phyloP scores from a whole-genome alignment of 2,888 invertebrate species.

The Drosophila infuscata region DNA sequence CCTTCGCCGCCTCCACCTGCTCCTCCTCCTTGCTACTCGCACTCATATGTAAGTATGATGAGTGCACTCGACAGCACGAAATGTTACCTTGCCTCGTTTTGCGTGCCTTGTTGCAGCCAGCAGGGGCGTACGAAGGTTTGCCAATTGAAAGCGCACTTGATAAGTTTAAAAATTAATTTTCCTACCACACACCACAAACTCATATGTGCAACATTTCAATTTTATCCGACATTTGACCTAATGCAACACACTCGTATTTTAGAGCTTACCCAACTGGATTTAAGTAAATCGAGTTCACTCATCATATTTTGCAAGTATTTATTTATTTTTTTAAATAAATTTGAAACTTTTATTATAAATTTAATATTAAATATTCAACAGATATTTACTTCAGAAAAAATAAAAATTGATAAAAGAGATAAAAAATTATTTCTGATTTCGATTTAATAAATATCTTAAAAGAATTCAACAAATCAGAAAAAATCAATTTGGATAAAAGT shows the following conservation, averaged over 20 bases:
- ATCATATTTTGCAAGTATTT: background rate
- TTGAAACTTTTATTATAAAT: background rate
- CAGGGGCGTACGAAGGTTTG: constrained; percentile 6
- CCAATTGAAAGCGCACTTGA: constrained; percentile 52
- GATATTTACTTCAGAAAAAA: background rate
- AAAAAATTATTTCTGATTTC: background rate
- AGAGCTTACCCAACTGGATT: background rate
- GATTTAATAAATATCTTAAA: background rate
- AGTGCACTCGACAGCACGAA: constrained; percentile 76
- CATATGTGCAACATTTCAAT: constrained; percentile 50
- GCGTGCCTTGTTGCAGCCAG: background rate
- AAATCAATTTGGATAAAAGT: constrained; percentile 65
- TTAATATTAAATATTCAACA: background rate
- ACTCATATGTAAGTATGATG: constrained; percentile 64
- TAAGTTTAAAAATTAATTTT: constrained; percentile 62
- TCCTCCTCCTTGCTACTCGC: background rate
- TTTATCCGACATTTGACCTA: constrained; percentile 61
- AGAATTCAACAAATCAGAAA: constrained; percentile 1
- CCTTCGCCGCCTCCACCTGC: background rate
- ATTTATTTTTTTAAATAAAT: no score
- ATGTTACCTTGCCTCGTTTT: constrained; percentile 52
- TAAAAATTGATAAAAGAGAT: background rate
- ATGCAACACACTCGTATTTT: constrained; percentile 34
- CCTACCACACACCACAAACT: constrained; percentile 23
- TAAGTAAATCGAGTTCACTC: background rate